Base-by-base conservation (phyloP, 2,797 vertebrate genomes). In the Brotula barbata region DNA sequence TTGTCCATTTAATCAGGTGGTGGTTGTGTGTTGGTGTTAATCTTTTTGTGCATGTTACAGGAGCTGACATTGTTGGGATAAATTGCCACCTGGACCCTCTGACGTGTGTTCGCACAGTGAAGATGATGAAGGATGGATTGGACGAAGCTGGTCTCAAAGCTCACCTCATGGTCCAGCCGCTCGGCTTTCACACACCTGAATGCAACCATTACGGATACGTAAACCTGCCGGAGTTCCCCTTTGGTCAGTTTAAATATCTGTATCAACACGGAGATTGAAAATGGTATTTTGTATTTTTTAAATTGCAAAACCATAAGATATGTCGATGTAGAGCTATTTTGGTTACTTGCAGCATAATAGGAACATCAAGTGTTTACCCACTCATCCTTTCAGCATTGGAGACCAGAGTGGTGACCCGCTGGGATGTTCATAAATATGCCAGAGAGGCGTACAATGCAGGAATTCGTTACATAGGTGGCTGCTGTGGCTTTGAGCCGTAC, bases 401-500 rank as follows among this genome's bases (percentile, higher is more conserved):
- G 62, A 92, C 94, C 71, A 91, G 95, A 83, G 78, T 91, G 42
- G 63, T 90, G 21, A 93, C 93, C 14, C 92, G 95, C 58, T 96
- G 94, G 94, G 93, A 96, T 45, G 73, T 94, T 68, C 94, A 96
- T 40, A 93, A 89, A 48, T 96, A 95, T 0, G 89, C 94, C 71
- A 90, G 94, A 64, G 92, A 93, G 47, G 94, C 95, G 40, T 96
- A 94, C 71, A 78, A 92, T 1, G 86, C 89, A 16, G 94, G 94
- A 3, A 80, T 95, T 62, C 86, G 90, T 39, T 95, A 81, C 81
- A 95, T 95, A 7, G 94, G 94, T 0, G 93, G 94, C 52, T 96
- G 94, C 87, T 96, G 94, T 65, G 94, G 95, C 17, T 96, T 94
- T 70, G 94, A 96, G 82, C 87, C 94, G 0, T 96, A 95, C 43